These are phyloP conservation scores for Halesus radiatus DNA, from an alignment of 1,140 invertebrate genomes.

Conservation along the genomic window DNA sequence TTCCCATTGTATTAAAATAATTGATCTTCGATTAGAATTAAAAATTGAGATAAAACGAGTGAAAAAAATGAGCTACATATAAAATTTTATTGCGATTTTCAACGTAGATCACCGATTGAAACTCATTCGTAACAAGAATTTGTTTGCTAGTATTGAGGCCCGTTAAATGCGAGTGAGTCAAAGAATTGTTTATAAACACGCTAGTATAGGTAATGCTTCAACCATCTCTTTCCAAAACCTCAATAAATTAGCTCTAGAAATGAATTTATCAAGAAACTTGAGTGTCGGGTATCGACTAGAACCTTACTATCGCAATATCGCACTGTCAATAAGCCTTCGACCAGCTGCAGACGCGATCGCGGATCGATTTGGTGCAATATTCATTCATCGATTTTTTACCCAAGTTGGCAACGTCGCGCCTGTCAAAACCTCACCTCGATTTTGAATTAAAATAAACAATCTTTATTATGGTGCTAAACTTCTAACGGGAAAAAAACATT, in stretches of 20 bases:
- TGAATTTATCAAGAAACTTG: background rate
- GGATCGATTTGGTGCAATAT: background rate
- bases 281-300: background rate
- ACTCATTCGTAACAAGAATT: no score
- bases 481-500: no score
- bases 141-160: no score
- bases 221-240: conserved; percentile 17
- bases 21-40: no score
- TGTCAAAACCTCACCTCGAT: no score
- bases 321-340: conserved; percentile 25
- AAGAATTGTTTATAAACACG: conserved; percentile 3
- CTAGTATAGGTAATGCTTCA: background rate
- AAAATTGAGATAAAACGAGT: no score
- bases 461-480: background rate
- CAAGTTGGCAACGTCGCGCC: conserved; percentile 1
- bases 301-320: background rate
- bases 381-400: background rate
- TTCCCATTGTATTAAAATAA: no score
- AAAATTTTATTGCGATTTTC: no score
- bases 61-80: no score
- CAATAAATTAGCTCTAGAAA: conserved; percentile 23
- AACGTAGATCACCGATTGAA: no score
- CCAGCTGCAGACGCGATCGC: background rate
- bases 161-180: background rate
- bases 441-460: background rate